Evolutionary conservation across 2,888 invertebrate genomes (phyloP).

Genomic region (Sinotaia quadrata): DNA sequence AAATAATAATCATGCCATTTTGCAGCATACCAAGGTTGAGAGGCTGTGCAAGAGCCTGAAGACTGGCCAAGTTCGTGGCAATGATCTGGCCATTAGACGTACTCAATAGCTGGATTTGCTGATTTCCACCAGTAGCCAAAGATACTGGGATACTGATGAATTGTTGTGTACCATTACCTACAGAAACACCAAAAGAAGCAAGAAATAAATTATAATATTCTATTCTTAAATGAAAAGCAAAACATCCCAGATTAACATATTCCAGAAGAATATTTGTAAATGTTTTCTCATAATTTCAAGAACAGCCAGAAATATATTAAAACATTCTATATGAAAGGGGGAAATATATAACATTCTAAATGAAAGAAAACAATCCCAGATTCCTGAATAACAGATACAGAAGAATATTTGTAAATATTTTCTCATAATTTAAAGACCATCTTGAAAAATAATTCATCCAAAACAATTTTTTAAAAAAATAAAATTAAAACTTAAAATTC

Average conservation of each 20-base stretch:
- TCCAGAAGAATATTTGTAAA: background rate
- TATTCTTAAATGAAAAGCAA: too few relatives aligned
- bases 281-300: background rate
- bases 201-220: too few relatives aligned
- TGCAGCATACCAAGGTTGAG: conserved; percentile 48
- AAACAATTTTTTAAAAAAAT: too few relatives aligned
- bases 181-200: conserved; percentile 14
- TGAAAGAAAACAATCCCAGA: too few relatives aligned
- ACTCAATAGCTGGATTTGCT: conserved; percentile 78
- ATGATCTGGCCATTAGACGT: conserved; percentile 86
- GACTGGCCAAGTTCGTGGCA: conserved; percentile 85
- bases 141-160: conserved; percentile 93
- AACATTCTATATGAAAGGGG: too few relatives aligned
- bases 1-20: too few relatives aligned
- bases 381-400: too few relatives aligned
- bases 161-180: conserved; percentile 95
- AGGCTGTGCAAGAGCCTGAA: conserved; percentile 71
- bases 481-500: too few relatives aligned
- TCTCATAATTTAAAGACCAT: too few relatives aligned
- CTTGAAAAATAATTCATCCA: too few relatives aligned
- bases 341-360: too few relatives aligned
- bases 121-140: conserved; percentile 71
- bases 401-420: too few relatives aligned
- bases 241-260: background rate
- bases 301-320: background rate